These are phyloP conservation scores for Tarsius wallacei DNA, from an alignment of 2,797 vertebrate species.

Conservation along the genomic window DNA sequence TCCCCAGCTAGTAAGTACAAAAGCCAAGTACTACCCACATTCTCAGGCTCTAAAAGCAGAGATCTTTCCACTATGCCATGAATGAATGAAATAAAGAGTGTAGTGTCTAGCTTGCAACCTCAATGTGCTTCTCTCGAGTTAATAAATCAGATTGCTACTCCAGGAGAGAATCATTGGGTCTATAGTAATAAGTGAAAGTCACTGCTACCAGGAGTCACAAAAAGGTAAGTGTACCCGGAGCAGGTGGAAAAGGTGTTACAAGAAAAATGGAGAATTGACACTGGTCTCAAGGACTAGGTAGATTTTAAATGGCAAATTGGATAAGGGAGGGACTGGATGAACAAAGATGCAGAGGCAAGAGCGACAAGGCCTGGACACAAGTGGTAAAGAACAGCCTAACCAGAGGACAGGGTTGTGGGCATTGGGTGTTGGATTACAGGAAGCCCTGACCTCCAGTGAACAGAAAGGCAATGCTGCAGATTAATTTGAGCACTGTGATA, in stretches of 20 bases:
- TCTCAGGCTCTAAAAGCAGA: conserved; percentile 36
- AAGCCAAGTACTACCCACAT: not conserved
- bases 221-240: not conserved
- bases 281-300: not conserved
- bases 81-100: conserved; percentile 49
- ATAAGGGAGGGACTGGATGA: accelerated
- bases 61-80: not conserved
- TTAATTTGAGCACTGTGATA: not conserved
- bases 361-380: accelerated
- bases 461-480: not conserved
- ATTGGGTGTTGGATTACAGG: accelerated
- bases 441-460: accelerated
- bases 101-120: conserved; percentile 17
- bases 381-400: too few relatives aligned
- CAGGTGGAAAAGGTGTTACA: not conserved
- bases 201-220: not conserved
- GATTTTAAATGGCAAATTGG: not conserved
- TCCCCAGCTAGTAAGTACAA: conserved; percentile 9
- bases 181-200: conserved; percentile 5
- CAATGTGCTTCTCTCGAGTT: conserved; percentile 31
- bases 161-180: conserved; percentile 52
- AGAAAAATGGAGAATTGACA: not conserved
- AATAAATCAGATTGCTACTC: conserved; percentile 63
- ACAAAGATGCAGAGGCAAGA: not conserved
- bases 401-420: accelerated